Evolutionary conservation across 2,113 vertebrate species (phyloP).

Genomic region (Etia nguti): DNA sequence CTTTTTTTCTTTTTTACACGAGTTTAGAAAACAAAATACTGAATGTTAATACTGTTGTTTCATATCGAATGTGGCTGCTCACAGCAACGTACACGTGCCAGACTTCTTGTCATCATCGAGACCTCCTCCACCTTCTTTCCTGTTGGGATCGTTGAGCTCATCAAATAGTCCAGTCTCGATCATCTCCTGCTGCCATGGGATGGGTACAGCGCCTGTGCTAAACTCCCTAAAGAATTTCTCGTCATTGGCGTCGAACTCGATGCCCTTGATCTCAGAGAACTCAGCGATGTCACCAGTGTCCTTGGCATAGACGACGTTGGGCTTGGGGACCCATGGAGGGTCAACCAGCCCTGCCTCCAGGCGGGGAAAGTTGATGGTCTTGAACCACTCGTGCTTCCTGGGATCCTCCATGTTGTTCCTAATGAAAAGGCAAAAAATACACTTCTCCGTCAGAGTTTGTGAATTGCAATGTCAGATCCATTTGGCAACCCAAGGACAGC

Average conservation of each 20-base stretch:
- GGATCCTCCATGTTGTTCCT: constrained; percentile 83
- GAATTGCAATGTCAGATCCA: neutral
- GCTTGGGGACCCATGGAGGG: constrained; percentile 86
- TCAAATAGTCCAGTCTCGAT: constrained; percentile 87
- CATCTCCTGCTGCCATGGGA: constrained; percentile 88
- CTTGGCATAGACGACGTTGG: constrained; percentile 90
- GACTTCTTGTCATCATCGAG: constrained; percentile 75
- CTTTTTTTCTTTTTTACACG: neutral
- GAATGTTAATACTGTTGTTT: neutral
- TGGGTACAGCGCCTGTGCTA: constrained; percentile 81
- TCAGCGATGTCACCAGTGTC: constrained; percentile 86
- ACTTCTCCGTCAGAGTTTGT: neutral
- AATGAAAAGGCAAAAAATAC: constrained; percentile 19
- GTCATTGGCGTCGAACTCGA: constrained; percentile 86
- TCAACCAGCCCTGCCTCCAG: constrained; percentile 85
- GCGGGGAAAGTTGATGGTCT: constrained; percentile 84
- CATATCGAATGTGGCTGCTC: constrained; percentile 30
- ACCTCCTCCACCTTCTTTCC: constrained; percentile 59
- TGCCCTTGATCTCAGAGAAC: constrained; percentile 86
- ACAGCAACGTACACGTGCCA: constrained; percentile 84
- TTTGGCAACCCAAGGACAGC: neutral
- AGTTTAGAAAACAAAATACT: constrained; percentile 10
- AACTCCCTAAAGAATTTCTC: constrained; percentile 88
- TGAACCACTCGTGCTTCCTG: constrained; percentile 87
- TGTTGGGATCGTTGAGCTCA: constrained; percentile 85